These are phyloP conservation scores for Pseudochirops corinnae DNA, from an alignment of 2,797 vertebrate species.

Conservation along the genomic window DNA sequence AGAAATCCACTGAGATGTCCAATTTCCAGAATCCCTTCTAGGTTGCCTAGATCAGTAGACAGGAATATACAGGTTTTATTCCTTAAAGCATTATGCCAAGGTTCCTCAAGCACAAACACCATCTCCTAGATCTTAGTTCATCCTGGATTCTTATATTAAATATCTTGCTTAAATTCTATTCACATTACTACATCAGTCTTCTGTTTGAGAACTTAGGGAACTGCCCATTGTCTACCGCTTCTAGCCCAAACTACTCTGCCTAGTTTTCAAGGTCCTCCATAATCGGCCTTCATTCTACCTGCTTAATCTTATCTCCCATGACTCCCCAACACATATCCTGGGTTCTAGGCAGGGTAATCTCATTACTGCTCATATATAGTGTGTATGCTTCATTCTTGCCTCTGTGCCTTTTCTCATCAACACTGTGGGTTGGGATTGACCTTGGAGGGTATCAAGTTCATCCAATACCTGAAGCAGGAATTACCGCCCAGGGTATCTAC, in stretches of 20 bases:
- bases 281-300: not conserved
- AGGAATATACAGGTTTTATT: too few relatives aligned
- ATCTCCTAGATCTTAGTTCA: not conserved
- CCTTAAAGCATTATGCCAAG: not conserved
- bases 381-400: not conserved
- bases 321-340: not conserved
- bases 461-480: not conserved
- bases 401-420: not conserved
- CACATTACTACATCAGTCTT: not conserved
- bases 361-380: not conserved
- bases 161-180: not conserved
- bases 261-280: not conserved
- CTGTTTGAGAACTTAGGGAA: not conserved
- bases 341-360: not conserved
- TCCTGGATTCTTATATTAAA: not conserved
- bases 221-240: not conserved
- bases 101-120: too few relatives aligned
- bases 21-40: not conserved
- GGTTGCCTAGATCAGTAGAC: not conserved
- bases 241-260: not conserved
- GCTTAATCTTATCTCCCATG: not conserved
- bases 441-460: not conserved
- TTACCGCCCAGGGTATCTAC: not conserved
- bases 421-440: not conserved
- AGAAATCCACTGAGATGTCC: not conserved